A percentile compares a stretch with the other conserved stretches of the same genome.
Conservation (phyloP, 2,797 vertebrate species). For the Gymnodraco acuticeps region DNA sequence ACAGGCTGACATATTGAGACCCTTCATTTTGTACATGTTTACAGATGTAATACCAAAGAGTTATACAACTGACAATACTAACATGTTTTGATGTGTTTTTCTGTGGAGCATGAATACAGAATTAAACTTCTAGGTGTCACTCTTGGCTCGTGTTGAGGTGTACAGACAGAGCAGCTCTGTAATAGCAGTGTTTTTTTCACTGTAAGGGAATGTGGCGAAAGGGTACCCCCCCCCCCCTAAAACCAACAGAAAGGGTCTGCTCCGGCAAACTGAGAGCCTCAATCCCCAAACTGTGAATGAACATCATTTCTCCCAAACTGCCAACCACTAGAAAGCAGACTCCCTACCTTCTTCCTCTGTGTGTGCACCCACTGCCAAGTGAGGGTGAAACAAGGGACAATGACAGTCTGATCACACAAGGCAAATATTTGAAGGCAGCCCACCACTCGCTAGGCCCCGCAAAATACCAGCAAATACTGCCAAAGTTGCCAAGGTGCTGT, state of each 20-base stretch:
- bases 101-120: slow-evolving; percentile 28
- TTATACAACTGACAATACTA: background rate
- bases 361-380: slow-evolving; percentile 65
- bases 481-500: slow-evolving; percentile 45
- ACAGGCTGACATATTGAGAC: slow-evolving; percentile 46
- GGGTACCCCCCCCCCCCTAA: slow-evolving; percentile 34
- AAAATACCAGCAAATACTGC: slow-evolving; percentile 36
- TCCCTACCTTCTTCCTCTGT: slow-evolving; percentile 59
- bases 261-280: slow-evolving; percentile 49
- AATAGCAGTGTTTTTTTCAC: slow-evolving; percentile 26
- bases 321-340: slow-evolving; percentile 72
- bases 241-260: slow-evolving; percentile 53
- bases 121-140: background rate
- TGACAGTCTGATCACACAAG: slow-evolving; percentile 65
- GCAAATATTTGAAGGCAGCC: slow-evolving; percentile 65
- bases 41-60: slow-evolving; percentile 36
- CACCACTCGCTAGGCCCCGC: slow-evolving; percentile 11
- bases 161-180: slow-evolving; percentile 24
- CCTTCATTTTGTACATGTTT: slow-evolving; percentile 41
- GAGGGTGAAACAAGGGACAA: slow-evolving; percentile 64
- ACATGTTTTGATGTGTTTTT: slow-evolving; percentile 23
- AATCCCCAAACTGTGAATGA: slow-evolving; percentile 68
- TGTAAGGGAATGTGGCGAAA: slow-evolving; percentile 53
- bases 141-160: slow-evolving; percentile 20
- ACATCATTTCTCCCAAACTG: slow-evolving; percentile 68